Evolutionary conservation across 2,797 vertebrate species (phyloP).

Genomic region (Brotogeris chrysoptera): DNA sequence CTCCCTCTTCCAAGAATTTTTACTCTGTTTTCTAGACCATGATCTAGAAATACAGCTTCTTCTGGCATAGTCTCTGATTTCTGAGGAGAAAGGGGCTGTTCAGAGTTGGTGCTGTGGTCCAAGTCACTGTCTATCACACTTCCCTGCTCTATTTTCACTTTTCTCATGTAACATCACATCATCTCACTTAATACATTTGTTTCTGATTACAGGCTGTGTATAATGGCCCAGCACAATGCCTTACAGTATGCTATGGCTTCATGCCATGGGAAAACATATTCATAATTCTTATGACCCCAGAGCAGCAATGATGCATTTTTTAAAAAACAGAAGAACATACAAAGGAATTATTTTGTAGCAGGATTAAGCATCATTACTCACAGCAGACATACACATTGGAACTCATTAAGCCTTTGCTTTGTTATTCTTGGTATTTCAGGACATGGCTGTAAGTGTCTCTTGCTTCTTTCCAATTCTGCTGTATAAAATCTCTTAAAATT

Average conservation of each 20-base stretch:
- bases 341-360: conserved; percentile 75
- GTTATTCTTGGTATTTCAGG: conserved; percentile 68
- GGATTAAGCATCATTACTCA: conserved; percentile 70
- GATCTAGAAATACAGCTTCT: conserved; percentile 46
- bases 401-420: conserved; percentile 63
- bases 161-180: conserved; percentile 79
- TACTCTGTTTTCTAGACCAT: conserved; percentile 28
- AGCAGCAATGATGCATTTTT: conserved; percentile 74
- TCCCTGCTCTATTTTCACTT: conserved; percentile 52
- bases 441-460: conserved; percentile 30
- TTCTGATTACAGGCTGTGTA: conserved; percentile 76
- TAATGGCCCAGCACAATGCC: conserved; percentile 60
- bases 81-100: conserved; percentile 51
- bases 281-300: conserved; percentile 76
- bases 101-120: conserved; percentile 46
- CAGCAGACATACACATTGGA: conserved; percentile 66
- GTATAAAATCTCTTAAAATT: conserved; percentile 27
- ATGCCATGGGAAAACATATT: conserved; percentile 79
- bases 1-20: conserved; percentile 7
- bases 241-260: conserved; percentile 71
- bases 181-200: conserved; percentile 77
- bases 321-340: conserved; percentile 69
- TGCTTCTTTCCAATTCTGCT: conserved; percentile 41
- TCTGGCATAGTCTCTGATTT: conserved; percentile 44
- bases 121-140: conserved; percentile 67